These are phyloP conservation scores for Corbicula japonica DNA, from an alignment of 2,888 invertebrate species.

Conservation along the genomic window DNA sequence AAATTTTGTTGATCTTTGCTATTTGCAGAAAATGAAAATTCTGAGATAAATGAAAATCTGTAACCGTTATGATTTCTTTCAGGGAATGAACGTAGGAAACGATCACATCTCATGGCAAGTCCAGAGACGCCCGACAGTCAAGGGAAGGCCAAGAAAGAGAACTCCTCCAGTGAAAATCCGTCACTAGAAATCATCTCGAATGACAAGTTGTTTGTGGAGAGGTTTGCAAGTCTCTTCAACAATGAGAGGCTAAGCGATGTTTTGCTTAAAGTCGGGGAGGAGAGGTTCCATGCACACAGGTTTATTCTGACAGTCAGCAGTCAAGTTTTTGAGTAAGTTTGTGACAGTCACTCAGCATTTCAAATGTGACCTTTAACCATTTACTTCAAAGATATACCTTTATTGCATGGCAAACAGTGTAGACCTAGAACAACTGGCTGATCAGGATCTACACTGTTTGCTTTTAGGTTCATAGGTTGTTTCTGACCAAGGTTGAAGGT, in stretches of 20 bases:
- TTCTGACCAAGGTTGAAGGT: no score
- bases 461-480: no score
- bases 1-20: no score
- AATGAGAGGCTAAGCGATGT: conserved; percentile 78
- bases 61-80: conserved; percentile 1
- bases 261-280: conserved; percentile 74
- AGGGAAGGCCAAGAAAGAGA: neutral
- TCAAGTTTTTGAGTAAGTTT: conserved; percentile 82
- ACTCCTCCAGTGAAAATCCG: conserved; percentile 25
- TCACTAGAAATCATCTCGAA: conserved; percentile 50
- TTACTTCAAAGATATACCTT: no score
- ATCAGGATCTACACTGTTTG: no score
- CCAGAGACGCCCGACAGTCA: conserved; percentile 5
- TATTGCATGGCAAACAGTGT: no score
- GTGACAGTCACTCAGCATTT: no score
- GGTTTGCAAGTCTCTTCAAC: conserved; percentile 75
- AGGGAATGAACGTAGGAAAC: conserved; percentile 11
- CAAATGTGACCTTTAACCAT: no score
- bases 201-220: conserved; percentile 67
- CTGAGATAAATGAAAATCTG: no score
- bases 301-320: conserved; percentile 80
- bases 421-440: no score
- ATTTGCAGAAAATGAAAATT: no score
- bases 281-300: conserved; percentile 77
- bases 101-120: conserved; percentile 12